A percentile compares a stretch with the other conserved stretches of the same genome.
Conservation (phyloP, 2,113 vertebrate species). For the Todiramphus chloris region DNA sequence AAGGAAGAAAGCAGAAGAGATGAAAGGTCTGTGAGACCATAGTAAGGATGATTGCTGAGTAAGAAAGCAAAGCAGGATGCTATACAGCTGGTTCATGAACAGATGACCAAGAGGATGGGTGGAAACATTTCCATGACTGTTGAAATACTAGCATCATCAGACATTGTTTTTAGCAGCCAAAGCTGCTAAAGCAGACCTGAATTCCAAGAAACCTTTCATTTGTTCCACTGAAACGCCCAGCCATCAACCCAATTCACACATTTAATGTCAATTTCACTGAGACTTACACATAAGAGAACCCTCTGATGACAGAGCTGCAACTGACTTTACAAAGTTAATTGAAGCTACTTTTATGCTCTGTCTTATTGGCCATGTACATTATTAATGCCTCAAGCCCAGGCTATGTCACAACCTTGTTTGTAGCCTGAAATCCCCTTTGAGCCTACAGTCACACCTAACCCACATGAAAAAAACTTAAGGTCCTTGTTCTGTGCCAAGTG, state of each 20-base stretch:
- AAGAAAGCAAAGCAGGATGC: background rate
- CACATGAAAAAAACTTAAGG: background rate
- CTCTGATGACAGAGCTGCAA: slow-evolving; percentile 49
- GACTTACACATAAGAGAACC: background rate
- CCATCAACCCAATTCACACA: slow-evolving; percentile 9
- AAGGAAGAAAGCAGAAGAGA: background rate
- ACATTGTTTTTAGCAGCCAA: slow-evolving; percentile 1
- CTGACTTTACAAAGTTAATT: slow-evolving; percentile 27
- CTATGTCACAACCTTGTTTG: background rate
- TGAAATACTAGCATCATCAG: slow-evolving; percentile 1
- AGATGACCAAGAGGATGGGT: background rate
- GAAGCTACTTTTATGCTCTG: slow-evolving; percentile 11
- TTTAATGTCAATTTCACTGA: slow-evolving; percentile 2
- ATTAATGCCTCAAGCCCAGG: slow-evolving; percentile 1
- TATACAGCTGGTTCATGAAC: background rate
- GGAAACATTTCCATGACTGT: background rate
- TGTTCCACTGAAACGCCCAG: background rate
- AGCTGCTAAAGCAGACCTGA: slow-evolving; percentile 5
- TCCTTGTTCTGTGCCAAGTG: background rate
- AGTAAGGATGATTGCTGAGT: background rate
- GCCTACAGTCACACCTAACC: background rate
- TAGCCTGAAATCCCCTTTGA: background rate
- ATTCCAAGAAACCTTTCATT: slow-evolving; percentile 46
- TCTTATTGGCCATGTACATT: background rate
- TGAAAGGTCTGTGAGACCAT: background rate